phyloP scores from a whole-genome alignment of 2,113 vertebrate genomes.

The Guaruba guarouba region DNA sequence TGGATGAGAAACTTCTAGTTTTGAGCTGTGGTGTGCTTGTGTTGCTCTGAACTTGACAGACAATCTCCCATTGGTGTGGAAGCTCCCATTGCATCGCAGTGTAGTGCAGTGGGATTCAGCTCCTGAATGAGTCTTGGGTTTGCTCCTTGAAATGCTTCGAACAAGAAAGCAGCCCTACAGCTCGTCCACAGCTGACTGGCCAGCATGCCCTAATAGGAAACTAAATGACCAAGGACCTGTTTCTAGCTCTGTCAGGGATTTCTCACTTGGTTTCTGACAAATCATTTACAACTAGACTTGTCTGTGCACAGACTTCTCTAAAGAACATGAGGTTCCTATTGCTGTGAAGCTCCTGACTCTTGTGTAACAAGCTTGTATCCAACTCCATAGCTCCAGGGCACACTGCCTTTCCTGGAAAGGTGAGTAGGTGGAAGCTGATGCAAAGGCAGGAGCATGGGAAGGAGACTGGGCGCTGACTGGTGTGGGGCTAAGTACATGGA shows the following conservation, averaged over 20 bases:
- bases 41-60: neutral
- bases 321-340: neutral
- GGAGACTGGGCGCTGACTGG: accelerated
- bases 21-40: accelerated
- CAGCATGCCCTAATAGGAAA: neutral
- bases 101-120: neutral
- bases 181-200: neutral
- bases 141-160: neutral
- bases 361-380: neutral
- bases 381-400: accelerated
- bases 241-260: neutral
- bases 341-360: neutral
- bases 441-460: neutral
- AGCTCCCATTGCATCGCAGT: accelerated
- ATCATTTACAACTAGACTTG: neutral
- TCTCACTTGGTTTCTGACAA: neutral
- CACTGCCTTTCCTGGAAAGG: neutral
- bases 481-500: neutral
- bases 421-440: neutral
- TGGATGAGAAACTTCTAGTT: neutral
- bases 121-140: neutral
- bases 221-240: neutral
- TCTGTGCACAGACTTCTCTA: neutral
- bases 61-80: neutral
- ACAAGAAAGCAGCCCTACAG: neutral